Conservation (phyloP, 2,888 invertebrate species). For the Melinaea menophilus region DNA sequence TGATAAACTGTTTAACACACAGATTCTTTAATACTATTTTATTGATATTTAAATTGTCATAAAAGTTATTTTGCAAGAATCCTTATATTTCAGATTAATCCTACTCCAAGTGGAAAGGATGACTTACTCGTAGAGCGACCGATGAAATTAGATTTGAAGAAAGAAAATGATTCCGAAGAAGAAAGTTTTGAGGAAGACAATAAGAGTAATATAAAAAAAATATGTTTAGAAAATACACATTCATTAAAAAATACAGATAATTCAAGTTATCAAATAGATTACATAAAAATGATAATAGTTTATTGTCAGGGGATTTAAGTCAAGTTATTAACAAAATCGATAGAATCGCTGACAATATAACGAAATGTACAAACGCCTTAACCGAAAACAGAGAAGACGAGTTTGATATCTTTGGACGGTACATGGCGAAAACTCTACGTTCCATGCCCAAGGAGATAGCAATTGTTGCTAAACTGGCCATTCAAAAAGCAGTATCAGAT, state of each 20-base stretch:
- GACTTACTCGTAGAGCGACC: not conserved
- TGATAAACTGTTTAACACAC: too few relatives aligned
- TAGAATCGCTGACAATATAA: not conserved
- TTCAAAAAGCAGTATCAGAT: conserved; percentile 5
- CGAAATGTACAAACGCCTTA: not conserved
- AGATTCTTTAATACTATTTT: too few relatives aligned
- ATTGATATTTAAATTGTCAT: too few relatives aligned
- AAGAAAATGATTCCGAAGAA: conserved; percentile 3
- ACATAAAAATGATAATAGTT: too few relatives aligned
- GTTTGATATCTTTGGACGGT: not conserved
- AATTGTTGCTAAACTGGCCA: not conserved
- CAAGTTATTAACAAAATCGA: not conserved
- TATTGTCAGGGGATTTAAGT: not conserved
- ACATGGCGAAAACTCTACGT: not conserved
- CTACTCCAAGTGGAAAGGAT: not conserved
- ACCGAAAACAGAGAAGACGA: not conserved
- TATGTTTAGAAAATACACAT: not conserved
- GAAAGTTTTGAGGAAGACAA: not conserved
- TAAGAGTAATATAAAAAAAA: not conserved
- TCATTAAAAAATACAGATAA: not conserved
- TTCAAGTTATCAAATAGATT: not conserved
- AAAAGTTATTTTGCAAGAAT: not conserved
- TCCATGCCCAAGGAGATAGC: not conserved
- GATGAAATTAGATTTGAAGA: not conserved
- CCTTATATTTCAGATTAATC: not conserved